phyloP scores from a whole-genome alignment of 2,797 vertebrate genomes.

The Holocentrus rufus region DNA sequence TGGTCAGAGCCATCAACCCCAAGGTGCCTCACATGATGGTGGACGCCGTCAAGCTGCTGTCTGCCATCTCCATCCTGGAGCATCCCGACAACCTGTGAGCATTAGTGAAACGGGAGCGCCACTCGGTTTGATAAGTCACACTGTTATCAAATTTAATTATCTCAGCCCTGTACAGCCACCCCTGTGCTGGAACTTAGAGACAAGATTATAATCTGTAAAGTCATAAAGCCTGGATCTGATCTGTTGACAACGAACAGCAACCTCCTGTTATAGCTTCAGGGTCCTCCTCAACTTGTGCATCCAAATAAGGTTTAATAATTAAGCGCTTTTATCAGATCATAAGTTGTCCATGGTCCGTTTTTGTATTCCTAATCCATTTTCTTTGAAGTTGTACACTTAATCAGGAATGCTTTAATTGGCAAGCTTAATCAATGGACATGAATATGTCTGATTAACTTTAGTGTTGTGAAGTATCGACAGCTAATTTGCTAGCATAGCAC shows the following conservation, averaged over 20 bases:
- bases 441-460: not conserved
- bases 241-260: not conserved
- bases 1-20: constrained; percentile 90
- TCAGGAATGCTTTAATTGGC: not conserved
- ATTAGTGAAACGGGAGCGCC: not conserved
- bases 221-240: not conserved
- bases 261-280: not conserved
- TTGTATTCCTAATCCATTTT: too few species aligned
- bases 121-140: not conserved
- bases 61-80: constrained; percentile 91
- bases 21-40: constrained; percentile 91
- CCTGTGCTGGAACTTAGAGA: not conserved
- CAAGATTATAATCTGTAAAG: not conserved
- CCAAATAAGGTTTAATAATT: too few species aligned
- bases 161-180: not conserved
- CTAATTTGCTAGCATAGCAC: not conserved
- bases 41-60: constrained; percentile 89
- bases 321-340: too few species aligned
- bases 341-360: too few species aligned
- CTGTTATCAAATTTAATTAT: not conserved
- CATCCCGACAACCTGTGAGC: constrained; percentile 87
- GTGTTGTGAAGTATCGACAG: not conserved
- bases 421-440: not conserved
- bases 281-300: too few species aligned
- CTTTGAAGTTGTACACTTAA: not conserved